Conservation (phyloP, 2,888 invertebrate genomes). For the Ethmia dodecea region DNA sequence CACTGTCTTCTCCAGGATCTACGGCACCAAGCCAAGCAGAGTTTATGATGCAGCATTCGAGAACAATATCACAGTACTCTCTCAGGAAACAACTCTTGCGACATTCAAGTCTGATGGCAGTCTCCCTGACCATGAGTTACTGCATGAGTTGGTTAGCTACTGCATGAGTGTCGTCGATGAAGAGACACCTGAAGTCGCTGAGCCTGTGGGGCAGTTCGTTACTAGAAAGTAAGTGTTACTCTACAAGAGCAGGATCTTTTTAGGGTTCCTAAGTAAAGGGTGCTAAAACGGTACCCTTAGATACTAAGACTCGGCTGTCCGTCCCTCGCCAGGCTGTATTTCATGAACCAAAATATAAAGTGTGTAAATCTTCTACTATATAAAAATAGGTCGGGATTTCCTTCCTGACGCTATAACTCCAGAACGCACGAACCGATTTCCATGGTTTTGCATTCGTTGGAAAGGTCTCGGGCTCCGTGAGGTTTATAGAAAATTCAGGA, state of each 20-base stretch:
- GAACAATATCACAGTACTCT: conserved; percentile 26
- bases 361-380: too few relatives aligned
- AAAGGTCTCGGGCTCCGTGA: too few relatives aligned
- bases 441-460: too few relatives aligned
- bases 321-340: too few relatives aligned
- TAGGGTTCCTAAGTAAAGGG: too few relatives aligned
- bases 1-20: conserved; percentile 61
- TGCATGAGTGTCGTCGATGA: conserved; percentile 24
- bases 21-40: conserved; percentile 36
- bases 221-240: conserved; percentile 40
- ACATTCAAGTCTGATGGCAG: conserved; percentile 27
- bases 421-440: too few relatives aligned
- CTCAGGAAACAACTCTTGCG: conserved; percentile 23
- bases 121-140: conserved; percentile 12
- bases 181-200: conserved; percentile 23
- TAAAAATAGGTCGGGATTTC: too few relatives aligned
- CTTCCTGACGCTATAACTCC: too few relatives aligned
- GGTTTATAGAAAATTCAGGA: too few relatives aligned
- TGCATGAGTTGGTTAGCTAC: conserved; percentile 32
- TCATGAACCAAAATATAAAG: too few relatives aligned
- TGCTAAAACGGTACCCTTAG: too few relatives aligned
- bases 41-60: conserved; percentile 29
- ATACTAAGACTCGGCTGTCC: too few relatives aligned
- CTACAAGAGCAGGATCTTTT: background rate
- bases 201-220: conserved; percentile 37